Base-by-base conservation (phyloP, 2,113 vertebrate species). In the Scophthalmus maximus region DNA sequence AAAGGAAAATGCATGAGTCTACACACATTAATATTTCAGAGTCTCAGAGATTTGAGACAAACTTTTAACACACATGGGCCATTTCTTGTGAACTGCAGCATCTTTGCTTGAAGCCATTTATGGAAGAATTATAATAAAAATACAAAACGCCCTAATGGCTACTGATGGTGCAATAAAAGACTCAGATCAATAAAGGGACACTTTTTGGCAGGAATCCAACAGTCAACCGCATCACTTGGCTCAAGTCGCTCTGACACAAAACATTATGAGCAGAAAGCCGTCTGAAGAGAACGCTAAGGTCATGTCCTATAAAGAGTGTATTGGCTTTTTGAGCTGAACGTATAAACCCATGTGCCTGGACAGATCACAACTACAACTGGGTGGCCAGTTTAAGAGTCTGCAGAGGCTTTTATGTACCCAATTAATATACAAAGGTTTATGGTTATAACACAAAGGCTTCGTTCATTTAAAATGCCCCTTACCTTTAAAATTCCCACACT, bases 151-250 rank as follows among this genome's bases (percentile, higher is more conserved):
- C 18, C 63, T 77, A 63, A 86, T 81, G 62, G 65, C 53, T 74
- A 55, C 56, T 84, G 84, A 88, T 82, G 82, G 52, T 72, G 76
- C 81, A 88, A 81, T 90, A 79, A 90, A 87, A 85, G 65, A 63
- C 29, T 82, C 52, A 68, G 58, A 89, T 90, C 86, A 83, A 90
- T 89, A 85, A 78, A 65, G 36, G 57, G 56, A 83, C 81, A 73
- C 47, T 86, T 82, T 22, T 80, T 90, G 88, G 89, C 61, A 22
- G 56, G 38, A 74, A 58, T 79, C 86, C 88, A 91, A 73, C 59
- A 11, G 66, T 83, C 47, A 68, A 27, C 55, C 69, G 73, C 78
- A 59, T 63, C 32, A 14, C 66, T 81, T 80, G 70, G 74, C 79
- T 79, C 60, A 40, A 82, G 69, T 49, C 5, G 11, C 64, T 69